phyloP scores from a whole-genome alignment of 2,888 invertebrate genomes.

The Alcis repandata region DNA sequence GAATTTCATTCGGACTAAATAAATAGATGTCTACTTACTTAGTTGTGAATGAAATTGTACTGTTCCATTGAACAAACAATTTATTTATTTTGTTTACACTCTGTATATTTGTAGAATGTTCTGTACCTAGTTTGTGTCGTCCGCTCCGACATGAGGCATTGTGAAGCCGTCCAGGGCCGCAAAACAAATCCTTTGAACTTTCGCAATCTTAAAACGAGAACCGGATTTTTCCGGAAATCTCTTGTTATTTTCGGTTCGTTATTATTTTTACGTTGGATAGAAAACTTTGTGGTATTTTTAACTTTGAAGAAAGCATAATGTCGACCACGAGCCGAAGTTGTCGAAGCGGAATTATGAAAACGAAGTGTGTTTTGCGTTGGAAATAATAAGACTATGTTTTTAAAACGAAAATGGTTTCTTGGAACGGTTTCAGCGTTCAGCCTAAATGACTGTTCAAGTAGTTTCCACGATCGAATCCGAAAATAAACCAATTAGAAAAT shows the following conservation, averaged over 20 bases:
- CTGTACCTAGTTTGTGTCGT: background rate
- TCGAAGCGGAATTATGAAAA: constrained; percentile 17
- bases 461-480: no score
- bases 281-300: constrained; percentile 20
- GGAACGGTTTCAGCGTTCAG: no score
- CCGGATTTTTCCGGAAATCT: constrained; percentile 13
- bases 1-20: no score
- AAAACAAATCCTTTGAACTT: constrained; percentile 20
- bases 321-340: constrained; percentile 1
- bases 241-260: constrained; percentile 8
- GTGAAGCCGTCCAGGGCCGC: background rate
- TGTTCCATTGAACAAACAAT: no score
- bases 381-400: constrained; percentile 14
- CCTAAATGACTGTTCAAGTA: no score
- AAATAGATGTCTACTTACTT: no score
- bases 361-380: constrained; percentile 13
- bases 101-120: background rate
- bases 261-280: constrained; percentile 15
- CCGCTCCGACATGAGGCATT: constrained; percentile 2
- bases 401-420: background rate
- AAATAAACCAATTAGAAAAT: no score
- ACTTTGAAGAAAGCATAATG: constrained; percentile 11
- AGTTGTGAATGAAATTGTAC: no score
- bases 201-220: constrained; percentile 8
- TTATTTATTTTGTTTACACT: no score